phyloP scores from a whole-genome alignment of 2,888 invertebrate species.

The Alcis repandata region DNA sequence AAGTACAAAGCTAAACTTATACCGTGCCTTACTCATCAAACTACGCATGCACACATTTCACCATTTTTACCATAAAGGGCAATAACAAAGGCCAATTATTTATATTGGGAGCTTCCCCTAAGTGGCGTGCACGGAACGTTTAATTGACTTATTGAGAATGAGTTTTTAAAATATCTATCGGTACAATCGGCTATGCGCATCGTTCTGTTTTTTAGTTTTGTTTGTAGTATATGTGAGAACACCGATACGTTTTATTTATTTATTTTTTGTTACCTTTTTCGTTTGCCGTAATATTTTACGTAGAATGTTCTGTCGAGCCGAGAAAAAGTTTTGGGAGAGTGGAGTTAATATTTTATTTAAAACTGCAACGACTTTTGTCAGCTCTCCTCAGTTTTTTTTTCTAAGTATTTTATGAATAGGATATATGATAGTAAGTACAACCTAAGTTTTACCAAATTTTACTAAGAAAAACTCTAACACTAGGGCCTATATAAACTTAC shows the following conservation, averaged over 20 bases:
- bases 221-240: slow-evolving; percentile 55
- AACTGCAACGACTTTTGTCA: too few species aligned
- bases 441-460: too few species aligned
- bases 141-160: slow-evolving; percentile 87
- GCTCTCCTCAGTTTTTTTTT: too few species aligned
- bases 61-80: slow-evolving; percentile 66
- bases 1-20: neutral
- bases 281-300: too few species aligned
- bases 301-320: too few species aligned
- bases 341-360: too few species aligned
- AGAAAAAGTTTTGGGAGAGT: too few species aligned
- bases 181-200: slow-evolving; percentile 73
- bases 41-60: slow-evolving; percentile 52
- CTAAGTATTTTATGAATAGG: too few species aligned
- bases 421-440: too few species aligned
- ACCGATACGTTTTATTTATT: too few species aligned
- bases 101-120: slow-evolving; percentile 75
- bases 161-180: slow-evolving; percentile 80
- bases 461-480: too few species aligned
- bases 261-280: too few species aligned
- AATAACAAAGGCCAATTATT: slow-evolving; percentile 82
- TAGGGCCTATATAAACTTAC: neutral
- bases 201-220: slow-evolving; percentile 50
- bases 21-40: slow-evolving; percentile 32
- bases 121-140: slow-evolving; percentile 83